Conservation (phyloP, 2,797 vertebrate species). For the Glossophaga mutica region DNA sequence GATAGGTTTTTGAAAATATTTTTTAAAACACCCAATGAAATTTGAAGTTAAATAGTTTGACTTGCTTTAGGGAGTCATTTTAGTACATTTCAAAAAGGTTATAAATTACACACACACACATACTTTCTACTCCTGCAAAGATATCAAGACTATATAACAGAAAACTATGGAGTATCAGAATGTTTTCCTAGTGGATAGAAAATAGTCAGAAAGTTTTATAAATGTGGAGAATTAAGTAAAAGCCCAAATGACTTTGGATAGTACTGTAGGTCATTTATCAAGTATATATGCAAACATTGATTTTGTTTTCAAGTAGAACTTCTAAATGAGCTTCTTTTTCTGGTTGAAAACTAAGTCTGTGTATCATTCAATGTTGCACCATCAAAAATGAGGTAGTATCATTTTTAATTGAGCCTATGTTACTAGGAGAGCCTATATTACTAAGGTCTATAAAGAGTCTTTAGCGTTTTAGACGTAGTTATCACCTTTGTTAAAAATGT, state of each 20-base stretch:
- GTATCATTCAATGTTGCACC: constrained; percentile 50
- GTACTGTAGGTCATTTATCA: constrained; percentile 69
- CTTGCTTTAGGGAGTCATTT: background rate
- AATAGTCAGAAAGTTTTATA: constrained; percentile 71
- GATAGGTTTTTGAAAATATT: background rate
- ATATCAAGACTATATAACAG: constrained; percentile 31
- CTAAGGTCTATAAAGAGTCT: constrained; percentile 42
- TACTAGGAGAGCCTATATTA: constrained; percentile 49
- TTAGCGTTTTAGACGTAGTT: constrained; percentile 53
- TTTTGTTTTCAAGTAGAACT: constrained; percentile 57
- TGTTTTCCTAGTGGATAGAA: constrained; percentile 62
- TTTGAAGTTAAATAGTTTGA: constrained; percentile 24
- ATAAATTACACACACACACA: background rate
- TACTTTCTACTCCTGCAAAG: background rate
- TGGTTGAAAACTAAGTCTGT: constrained; percentile 71
- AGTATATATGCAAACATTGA: constrained; percentile 70
- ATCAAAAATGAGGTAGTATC: constrained; percentile 55
- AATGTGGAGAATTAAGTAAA: constrained; percentile 74
- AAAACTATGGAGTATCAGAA: constrained; percentile 57
- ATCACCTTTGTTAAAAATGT: constrained; percentile 60
- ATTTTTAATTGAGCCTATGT: constrained; percentile 38
- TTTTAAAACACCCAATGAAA: background rate
- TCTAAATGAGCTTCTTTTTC: constrained; percentile 76
- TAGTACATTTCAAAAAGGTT: constrained; percentile 39
- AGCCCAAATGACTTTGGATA: constrained; percentile 68